These are phyloP conservation scores for Ophiothrix spiculata DNA, from an alignment of 35 echinoderm and acorn worm species.

Conservation along the genomic window DNA sequence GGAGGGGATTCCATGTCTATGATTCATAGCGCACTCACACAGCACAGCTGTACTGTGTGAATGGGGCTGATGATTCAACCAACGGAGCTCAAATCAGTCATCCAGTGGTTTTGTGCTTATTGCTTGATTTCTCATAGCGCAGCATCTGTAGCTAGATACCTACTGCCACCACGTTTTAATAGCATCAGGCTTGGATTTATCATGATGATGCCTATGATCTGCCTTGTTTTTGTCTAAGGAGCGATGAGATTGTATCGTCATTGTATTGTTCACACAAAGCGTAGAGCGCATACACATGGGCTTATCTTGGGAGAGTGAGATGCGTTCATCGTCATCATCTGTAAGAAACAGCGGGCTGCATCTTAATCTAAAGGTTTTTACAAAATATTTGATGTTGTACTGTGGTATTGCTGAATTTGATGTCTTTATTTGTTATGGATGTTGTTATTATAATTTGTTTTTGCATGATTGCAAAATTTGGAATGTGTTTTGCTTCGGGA, in stretches of 20 bases:
- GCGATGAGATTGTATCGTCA: neutral
- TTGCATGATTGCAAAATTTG: too few relatives aligned
- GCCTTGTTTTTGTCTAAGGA: neutral
- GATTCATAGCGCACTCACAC: neutral
- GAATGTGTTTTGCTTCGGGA: too few relatives aligned
- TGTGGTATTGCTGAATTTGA: too few relatives aligned
- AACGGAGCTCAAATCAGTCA: too few relatives aligned
- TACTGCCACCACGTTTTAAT: too few relatives aligned
- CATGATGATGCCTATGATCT: neutral
- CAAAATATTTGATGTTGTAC: too few relatives aligned
- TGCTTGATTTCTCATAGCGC: too few relatives aligned
- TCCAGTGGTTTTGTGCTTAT: too few relatives aligned
- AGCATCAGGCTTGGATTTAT: too few relatives aligned
- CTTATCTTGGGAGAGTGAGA: neutral
- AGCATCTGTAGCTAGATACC: too few relatives aligned
- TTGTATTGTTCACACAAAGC: neutral
- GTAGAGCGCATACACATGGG: neutral
- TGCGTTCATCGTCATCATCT: neutral
- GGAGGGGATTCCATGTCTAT: neutral
- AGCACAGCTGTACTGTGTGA: neutral
- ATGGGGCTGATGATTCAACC: neutral
- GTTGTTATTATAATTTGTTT: too few relatives aligned
- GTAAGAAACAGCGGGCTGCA: neutral
- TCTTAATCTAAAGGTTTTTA: neutral
- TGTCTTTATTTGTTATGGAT: too few relatives aligned